Base-by-base conservation (phyloP, 2,113 vertebrate genomes). In the Festucalex cinctus region DNA sequence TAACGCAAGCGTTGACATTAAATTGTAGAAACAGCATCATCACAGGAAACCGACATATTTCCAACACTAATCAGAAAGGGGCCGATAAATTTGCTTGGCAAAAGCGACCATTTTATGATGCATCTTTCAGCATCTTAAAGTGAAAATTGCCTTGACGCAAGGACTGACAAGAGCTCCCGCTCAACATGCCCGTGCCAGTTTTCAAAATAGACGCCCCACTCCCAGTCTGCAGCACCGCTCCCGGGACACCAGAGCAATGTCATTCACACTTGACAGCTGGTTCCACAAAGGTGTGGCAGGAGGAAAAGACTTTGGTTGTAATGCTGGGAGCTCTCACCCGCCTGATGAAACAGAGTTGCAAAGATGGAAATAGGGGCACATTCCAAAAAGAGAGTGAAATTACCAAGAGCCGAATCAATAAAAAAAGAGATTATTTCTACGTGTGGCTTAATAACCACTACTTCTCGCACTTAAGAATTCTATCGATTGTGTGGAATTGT, bases 261-360 rank as follows among this genome's bases (percentile, higher is more conserved):
- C 86, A 87, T 86, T 88, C 80, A 84, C 87, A 86, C 84, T 68
- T 76, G 80, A 86, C 86, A 88, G 82, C 79, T 80, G 79, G 70
- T 44, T 56, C 54, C 37, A 60, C 73, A 75, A 75, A 80, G 79
- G 76, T 71, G 71, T 43, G 65, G 75, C 66, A 57, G 71, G 73
- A 28, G 66, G 58, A 28, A 51, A 46, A 36, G 37, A 32, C 58
- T 70, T 71, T 63, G 60, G 17, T 17, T 43, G 69, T 43, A 54
- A 69, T 77, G 65, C 44, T 32, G 9, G 49, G 51, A 65, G 61
- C 43, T 57, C 70, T 53, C 43, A 56, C 35, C 46, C 66, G 36
- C 54, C 59, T 63, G 57, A 35, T 10, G 19, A 35, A 59, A 36
- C 9, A 22, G 5, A 39, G 19, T 9, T 36, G 7, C 17, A 9